phyloP scores from a whole-genome alignment of 2,888 invertebrate species.

The Drosophila nigricruria region DNA sequence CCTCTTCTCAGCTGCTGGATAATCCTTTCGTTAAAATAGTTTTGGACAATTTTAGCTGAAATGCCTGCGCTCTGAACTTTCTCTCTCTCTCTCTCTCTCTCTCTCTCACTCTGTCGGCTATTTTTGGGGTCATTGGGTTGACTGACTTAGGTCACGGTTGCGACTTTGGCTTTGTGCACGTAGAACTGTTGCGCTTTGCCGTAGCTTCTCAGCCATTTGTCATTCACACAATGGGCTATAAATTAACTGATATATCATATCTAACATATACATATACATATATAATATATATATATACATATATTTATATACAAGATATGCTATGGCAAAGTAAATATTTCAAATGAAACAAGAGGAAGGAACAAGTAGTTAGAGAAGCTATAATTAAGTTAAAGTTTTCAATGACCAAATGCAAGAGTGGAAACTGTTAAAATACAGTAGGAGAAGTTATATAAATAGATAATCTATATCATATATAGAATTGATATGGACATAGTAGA shows the following conservation, averaged over 20 bases:
- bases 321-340: background rate
- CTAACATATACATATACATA: background rate
- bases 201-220: constrained; percentile 36
- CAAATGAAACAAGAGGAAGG: background rate
- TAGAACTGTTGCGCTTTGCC: constrained; percentile 52
- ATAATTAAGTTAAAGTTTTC: constrained; percentile 1
- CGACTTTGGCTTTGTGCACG: constrained; percentile 44
- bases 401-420: background rate
- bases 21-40: constrained; percentile 65
- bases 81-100: background rate
- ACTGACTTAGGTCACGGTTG: constrained; percentile 55
- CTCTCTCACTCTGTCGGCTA: constrained; percentile 8
- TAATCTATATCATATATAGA: background rate
- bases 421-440: background rate
- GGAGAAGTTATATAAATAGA: background rate
- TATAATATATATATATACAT: constrained; percentile 1
- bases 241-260: constrained; percentile 34
- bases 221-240: constrained; percentile 38
- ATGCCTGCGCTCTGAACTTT: constrained; percentile 59
- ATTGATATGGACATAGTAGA: background rate
- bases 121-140: constrained; percentile 58
- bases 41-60: constrained; percentile 55
- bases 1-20: constrained; percentile 19
- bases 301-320: constrained; percentile 9
- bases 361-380: background rate